A percentile compares a stretch with the other conserved stretches of the same genome.
Conservation (phyloP, 2,113 vertebrate species). For the Pleuronectes platessa region DNA sequence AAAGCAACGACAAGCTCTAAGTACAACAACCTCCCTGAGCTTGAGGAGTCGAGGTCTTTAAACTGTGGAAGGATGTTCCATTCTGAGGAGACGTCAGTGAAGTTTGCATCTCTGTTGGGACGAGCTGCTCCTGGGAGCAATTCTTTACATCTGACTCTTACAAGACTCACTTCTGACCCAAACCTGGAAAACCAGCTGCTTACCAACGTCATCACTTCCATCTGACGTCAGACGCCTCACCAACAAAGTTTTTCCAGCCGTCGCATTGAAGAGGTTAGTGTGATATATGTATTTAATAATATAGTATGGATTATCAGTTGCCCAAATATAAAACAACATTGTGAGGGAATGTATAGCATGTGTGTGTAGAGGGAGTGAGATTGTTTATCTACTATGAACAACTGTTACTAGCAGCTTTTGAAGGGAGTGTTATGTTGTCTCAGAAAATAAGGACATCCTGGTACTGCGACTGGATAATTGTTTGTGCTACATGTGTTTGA, state of each 20-base stretch:
- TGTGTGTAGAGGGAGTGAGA: constrained; percentile 3
- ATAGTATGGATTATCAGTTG: not conserved
- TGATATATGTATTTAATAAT: too few relatives aligned
- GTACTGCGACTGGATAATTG: constrained; percentile 1
- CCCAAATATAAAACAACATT: not conserved
- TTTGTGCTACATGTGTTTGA: not conserved
- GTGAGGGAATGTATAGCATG: constrained; percentile 1
- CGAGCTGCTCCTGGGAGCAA: too few relatives aligned
- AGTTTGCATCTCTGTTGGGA: not conserved
- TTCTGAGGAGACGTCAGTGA: too few relatives aligned
- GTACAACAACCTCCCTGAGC: not conserved
- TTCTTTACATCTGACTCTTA: too few relatives aligned
- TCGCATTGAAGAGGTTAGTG: too few relatives aligned
- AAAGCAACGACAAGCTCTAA: not conserved
- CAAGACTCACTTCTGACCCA: too few relatives aligned
- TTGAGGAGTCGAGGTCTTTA: not conserved
- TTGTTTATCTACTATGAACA: constrained; percentile 5
- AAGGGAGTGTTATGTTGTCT: constrained; percentile 33
- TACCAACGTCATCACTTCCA: too few relatives aligned
- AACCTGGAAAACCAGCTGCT: too few relatives aligned
- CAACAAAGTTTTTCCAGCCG: too few relatives aligned
- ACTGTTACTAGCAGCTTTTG: not conserved
- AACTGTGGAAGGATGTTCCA: not conserved
- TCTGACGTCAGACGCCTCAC: too few relatives aligned
- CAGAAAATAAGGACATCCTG: constrained; percentile 35